A percentile compares a stretch with the other conserved stretches of the same genome.
phyloP scores from a whole-genome alignment of 1,140 invertebrate genomes.

The Battus philenor region DNA sequence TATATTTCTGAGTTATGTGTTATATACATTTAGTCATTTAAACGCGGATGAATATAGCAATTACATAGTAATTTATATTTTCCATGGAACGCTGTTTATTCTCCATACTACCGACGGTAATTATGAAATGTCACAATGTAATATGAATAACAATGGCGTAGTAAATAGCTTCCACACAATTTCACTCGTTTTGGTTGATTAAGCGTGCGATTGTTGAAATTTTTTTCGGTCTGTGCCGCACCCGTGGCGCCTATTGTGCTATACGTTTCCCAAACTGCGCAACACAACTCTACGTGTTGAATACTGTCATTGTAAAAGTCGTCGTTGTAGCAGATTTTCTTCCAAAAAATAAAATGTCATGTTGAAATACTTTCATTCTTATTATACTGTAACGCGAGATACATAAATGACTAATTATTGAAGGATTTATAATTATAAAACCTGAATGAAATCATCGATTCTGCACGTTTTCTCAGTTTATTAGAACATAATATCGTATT shows the following conservation, averaged over 20 bases:
- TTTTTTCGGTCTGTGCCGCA: slow-evolving; percentile 40
- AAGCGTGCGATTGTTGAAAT: slow-evolving; percentile 45
- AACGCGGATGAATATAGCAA: no score
- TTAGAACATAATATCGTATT: no score
- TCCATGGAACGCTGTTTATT: no score
- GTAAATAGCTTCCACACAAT: slow-evolving; percentile 32
- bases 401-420: not conserved
- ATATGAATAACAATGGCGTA: slow-evolving; percentile 28
- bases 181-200: slow-evolving; percentile 47
- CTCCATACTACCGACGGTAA: slow-evolving; percentile 4
- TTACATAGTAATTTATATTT: no score
- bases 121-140: slow-evolving; percentile 17
- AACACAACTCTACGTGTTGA: slow-evolving; percentile 20
- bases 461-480: no score
- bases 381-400: no score
- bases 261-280: slow-evolving; percentile 31
- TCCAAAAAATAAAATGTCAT: no score
- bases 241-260: slow-evolving; percentile 32
- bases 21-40: no score
- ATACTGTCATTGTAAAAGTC: not conserved
- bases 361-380: no score
- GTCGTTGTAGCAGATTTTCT: no score
- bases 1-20: no score
- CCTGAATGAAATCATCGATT: not conserved
- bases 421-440: not conserved